Base-by-base conservation (phyloP, 2,888 invertebrate genomes). In the Nomada flava region DNA sequence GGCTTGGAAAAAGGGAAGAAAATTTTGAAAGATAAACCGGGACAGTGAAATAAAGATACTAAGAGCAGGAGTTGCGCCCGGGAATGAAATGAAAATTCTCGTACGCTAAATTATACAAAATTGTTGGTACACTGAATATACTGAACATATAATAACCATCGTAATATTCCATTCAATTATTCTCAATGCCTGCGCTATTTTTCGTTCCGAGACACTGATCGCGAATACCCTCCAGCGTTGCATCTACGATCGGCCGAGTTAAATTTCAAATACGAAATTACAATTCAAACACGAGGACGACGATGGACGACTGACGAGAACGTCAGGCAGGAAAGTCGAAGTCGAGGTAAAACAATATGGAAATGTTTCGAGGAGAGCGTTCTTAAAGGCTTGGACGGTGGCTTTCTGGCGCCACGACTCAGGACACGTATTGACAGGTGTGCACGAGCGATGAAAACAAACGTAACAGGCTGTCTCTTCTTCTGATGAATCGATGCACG, bases 401-500 rank as follows among this genome's bases (percentile, higher is more conserved):
- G 68, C 20, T 23, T 55, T 69, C 18, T 18, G 47, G 47, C 20
- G 47, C 1, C n/a, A 15, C 23, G 26, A 13, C 13, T n/a, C 76
- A 64, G 78, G 68, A 79, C 69, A 68, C 62, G 78, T 78, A 80
- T 80, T 47, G 80, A 78, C 80, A 79, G 79, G 53, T 55, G 65
- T 52, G 71, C 47, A 57, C 53, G 26, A 15, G n/a, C 77, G 72
- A 82, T 70, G 36, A 65, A 82, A 77, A 77, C 73, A 65, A 82
- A 82, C 73, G 68, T 64, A 64, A 63, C 71, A 44, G 78, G 59
- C 78, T 78, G 79, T 76, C 82, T 77, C 76, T 84, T 71, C 60
- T 69, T 68, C 74, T 82, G 84, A 86, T 79, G 87, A 84, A 86
- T 84, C 86, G 89, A 84, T 86, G 74, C 76, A 29, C 53, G 86